Percentiles rank a stretch among this genome's conserved stretches.
phyloP scores from a whole-genome alignment of 2,797 vertebrate genomes.

The Poeciliopsis presidionis region DNA sequence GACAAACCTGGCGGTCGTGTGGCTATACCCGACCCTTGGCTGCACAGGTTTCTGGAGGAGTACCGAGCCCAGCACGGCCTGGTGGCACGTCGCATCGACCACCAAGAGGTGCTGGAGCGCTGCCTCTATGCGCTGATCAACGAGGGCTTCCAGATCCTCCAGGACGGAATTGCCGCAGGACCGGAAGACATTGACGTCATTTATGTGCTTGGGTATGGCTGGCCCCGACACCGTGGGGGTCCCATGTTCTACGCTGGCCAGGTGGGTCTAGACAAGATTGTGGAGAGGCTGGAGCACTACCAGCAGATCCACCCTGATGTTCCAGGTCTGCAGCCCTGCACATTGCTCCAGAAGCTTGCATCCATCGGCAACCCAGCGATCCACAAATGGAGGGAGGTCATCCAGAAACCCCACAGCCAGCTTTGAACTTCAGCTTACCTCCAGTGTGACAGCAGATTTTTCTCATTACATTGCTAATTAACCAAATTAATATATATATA shows the following conservation, averaged over 20 bases:
- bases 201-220: slow-evolving; percentile 90
- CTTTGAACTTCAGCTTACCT: slow-evolving; percentile 74
- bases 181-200: slow-evolving; percentile 91
- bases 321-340: slow-evolving; percentile 82
- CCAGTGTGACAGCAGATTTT: slow-evolving; percentile 12
- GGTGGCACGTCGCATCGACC: slow-evolving; percentile 68
- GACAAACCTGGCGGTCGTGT: slow-evolving; percentile 81
- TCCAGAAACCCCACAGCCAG: slow-evolving; percentile 74
- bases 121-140: slow-evolving; percentile 88
- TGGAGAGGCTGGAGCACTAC: slow-evolving; percentile 86
- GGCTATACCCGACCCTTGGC: slow-evolving; percentile 85
- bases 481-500: slow-evolving; percentile 11
- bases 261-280: slow-evolving; percentile 82
- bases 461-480: slow-evolving; percentile 15
- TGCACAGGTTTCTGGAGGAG: slow-evolving; percentile 81
- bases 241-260: slow-evolving; percentile 91
- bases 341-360: slow-evolving; percentile 85
- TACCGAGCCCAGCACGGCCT: slow-evolving; percentile 84
- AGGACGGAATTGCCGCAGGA: slow-evolving; percentile 85
- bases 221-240: slow-evolving; percentile 88
- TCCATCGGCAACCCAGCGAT: slow-evolving; percentile 86
- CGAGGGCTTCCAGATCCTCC: slow-evolving; percentile 89
- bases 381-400: slow-evolving; percentile 83
- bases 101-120: slow-evolving; percentile 89
- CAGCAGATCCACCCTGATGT: slow-evolving; percentile 83